Evolutionary conservation across 2,113 vertebrate species (phyloP).

Genomic region (Atractosteus spatula): DNA sequence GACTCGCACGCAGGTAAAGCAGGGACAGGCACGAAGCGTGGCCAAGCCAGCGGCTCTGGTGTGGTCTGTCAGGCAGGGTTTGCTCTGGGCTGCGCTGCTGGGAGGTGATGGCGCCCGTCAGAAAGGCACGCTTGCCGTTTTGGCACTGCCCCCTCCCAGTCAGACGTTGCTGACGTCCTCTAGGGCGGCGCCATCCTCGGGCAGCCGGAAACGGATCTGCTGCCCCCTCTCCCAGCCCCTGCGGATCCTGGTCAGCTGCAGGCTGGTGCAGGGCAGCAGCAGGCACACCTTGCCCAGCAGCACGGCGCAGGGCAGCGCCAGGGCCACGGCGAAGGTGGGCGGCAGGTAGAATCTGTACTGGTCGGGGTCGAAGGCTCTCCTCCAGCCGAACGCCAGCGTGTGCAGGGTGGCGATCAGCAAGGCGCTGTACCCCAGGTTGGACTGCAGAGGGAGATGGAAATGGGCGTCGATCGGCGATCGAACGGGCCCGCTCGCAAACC

Average conservation of each 20-base stretch:
- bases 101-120: neutral
- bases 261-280: constrained; percentile 70
- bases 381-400: constrained; percentile 82
- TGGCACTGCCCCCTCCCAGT: neutral
- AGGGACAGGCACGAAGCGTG: neutral
- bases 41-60: neutral
- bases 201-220: constrained; percentile 51
- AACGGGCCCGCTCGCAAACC: no score
- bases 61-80: neutral
- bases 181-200: constrained; percentile 11
- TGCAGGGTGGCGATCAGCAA: constrained; percentile 79
- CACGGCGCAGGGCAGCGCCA: constrained; percentile 69
- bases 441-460: constrained; percentile 60
- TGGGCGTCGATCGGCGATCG: no score
- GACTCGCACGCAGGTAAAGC: neutral
- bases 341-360: constrained; percentile 86
- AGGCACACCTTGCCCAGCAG: constrained; percentile 76
- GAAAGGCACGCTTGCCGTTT: no score
- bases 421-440: constrained; percentile 79
- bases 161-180: constrained; percentile 54
- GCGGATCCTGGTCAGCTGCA: constrained; percentile 75
- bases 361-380: constrained; percentile 70
- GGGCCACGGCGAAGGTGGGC: constrained; percentile 81
- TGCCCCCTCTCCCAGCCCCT: constrained; percentile 83
- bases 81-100: neutral